Conservation (phyloP, 2,113 vertebrate species). For the Trachemys scripta region DNA sequence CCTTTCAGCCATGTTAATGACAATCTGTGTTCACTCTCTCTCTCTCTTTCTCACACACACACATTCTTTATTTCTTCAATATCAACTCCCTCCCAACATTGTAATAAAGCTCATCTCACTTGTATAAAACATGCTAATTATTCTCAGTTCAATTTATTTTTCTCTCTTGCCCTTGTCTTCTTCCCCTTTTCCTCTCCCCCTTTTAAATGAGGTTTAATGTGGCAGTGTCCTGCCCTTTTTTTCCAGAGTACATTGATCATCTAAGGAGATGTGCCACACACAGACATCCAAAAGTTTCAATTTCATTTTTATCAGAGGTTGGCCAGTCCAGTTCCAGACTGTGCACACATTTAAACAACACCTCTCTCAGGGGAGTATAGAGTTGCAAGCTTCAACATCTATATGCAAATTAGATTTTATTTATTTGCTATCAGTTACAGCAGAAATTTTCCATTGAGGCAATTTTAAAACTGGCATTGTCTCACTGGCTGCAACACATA, state of each 20-base stretch:
- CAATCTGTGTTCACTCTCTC: not conserved
- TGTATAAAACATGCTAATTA: constrained; percentile 62
- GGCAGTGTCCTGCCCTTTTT: constrained; percentile 17
- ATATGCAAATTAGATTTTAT: constrained; percentile 82
- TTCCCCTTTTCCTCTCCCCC: constrained; percentile 5
- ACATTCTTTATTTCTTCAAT: constrained; percentile 52
- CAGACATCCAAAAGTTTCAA: constrained; percentile 79
- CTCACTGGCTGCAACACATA: not conserved
- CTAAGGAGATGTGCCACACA: constrained; percentile 67
- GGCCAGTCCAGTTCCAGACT: constrained; percentile 72
- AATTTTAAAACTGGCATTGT: constrained; percentile 54
- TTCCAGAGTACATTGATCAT: constrained; percentile 72
- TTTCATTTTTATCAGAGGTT: constrained; percentile 82
- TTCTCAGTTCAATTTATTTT: constrained; percentile 39
- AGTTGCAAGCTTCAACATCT: constrained; percentile 79
- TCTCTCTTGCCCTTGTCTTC: constrained; percentile 7
- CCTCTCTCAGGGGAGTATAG: constrained; percentile 59
- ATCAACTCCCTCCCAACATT: constrained; percentile 24
- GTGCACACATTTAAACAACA: constrained; percentile 79
- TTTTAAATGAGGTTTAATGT: constrained; percentile 58
- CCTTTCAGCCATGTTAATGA: not conserved
- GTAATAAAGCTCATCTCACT: constrained; percentile 44
- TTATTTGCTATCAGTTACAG: constrained; percentile 78
- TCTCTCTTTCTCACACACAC: not conserved
- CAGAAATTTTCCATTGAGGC: constrained; percentile 79